Conservation (phyloP, 2,797 vertebrate genomes). For the Sternotherus odoratus region DNA sequence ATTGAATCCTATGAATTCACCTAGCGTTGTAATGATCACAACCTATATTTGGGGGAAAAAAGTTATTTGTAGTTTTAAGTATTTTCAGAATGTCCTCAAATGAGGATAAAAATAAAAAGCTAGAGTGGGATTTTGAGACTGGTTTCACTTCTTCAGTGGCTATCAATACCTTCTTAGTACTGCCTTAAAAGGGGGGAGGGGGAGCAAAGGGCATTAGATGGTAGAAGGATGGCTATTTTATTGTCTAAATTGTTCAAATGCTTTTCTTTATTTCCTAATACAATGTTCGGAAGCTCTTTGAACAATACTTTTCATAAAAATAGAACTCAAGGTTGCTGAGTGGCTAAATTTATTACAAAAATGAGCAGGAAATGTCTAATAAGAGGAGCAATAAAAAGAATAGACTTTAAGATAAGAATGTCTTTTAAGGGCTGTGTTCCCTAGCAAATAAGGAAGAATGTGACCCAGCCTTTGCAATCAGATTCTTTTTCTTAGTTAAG, state of each 20-base stretch:
- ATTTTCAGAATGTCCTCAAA: neutral
- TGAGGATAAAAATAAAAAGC: neutral
- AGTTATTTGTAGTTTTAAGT: neutral
- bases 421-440: conserved; percentile 48
- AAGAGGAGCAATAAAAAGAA: conserved; percentile 73
- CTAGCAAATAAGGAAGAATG: neutral
- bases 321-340: conserved; percentile 67
- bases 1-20: neutral
- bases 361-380: conserved; percentile 74
- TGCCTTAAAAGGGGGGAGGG: neutral
- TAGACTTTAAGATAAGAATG: conserved; percentile 67
- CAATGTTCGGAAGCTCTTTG: conserved; percentile 70
- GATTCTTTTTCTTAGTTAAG: conserved; percentile 53
- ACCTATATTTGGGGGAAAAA: neutral
- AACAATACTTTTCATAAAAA: conserved; percentile 65
- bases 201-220: neutral
- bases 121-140: neutral
- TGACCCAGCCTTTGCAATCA: neutral
- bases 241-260: conserved; percentile 63
- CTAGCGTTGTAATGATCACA: neutral
- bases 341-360: conserved; percentile 63
- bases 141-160: neutral
- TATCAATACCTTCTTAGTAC: neutral
- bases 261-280: conserved; percentile 57
- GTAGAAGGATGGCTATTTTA: neutral